A percentile compares a stretch with the other conserved stretches of the same genome.
Conservation (phyloP, 2,797 vertebrate species). For the Hydrophis major region DNA sequence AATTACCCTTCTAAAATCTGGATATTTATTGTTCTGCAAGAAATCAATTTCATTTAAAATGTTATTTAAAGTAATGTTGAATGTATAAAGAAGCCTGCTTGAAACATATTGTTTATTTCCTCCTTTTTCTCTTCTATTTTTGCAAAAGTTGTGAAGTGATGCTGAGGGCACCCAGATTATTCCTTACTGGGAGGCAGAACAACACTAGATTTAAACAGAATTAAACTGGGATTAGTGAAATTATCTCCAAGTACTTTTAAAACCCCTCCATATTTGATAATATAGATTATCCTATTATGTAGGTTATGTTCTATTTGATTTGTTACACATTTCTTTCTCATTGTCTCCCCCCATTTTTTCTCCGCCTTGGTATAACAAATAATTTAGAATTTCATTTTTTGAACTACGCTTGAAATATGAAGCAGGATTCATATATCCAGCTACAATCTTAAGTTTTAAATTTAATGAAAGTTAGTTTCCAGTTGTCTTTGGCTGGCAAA, state of each 20-base stretch:
- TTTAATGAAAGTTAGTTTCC: conserved; percentile 5
- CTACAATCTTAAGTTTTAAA: conserved; percentile 8
- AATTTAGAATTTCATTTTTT: not conserved
- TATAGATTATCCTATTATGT: not conserved
- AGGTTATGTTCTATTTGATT: not conserved
- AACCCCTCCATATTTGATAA: not conserved
- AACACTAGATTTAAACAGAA: conserved; percentile 48
- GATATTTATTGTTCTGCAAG: conserved; percentile 33
- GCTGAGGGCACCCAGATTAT: conserved; percentile 37
- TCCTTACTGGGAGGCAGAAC: conserved; percentile 42
- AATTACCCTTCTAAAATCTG: conserved; percentile 21
- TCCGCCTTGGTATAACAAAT: not conserved
- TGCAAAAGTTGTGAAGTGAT: not conserved
- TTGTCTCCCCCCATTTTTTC: fast-evolving
- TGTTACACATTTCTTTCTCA: not conserved
- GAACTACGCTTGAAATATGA: conserved; percentile 23
- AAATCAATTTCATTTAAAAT: not conserved
- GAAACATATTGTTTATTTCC: not conserved
- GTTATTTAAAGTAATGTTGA: not conserved
- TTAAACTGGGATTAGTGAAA: conserved; percentile 63
- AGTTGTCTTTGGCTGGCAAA: not conserved
- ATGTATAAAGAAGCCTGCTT: not conserved
- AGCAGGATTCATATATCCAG: conserved; percentile 15
- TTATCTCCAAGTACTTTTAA: conserved; percentile 46
- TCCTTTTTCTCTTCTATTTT: not conserved